Percentiles rank a stretch among this genome's conserved stretches.
These are phyloP conservation scores for Coregonus suidteri DNA, from an alignment of 2,797 vertebrate species.

Conservation along the genomic window DNA sequence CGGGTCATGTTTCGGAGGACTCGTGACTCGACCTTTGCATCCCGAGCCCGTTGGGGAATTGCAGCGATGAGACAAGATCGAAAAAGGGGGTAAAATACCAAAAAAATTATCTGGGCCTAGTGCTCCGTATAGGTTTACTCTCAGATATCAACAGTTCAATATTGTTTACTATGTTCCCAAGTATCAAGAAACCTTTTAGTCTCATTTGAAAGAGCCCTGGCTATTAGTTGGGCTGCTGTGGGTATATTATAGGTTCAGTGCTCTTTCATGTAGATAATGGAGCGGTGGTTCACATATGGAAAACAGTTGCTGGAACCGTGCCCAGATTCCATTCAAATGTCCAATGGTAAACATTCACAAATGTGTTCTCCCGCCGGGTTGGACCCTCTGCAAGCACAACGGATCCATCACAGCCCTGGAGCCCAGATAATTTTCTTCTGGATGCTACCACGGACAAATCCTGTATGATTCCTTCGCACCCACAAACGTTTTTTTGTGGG, in stretches of 20 bases:
- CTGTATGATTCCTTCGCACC: conserved; percentile 14
- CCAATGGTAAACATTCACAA: conserved; percentile 39
- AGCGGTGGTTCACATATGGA: conserved; percentile 18
- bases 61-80: too few species aligned
- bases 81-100: too few species aligned
- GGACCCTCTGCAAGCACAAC: neutral
- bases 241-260: neutral
- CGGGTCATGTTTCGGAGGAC: too few species aligned
- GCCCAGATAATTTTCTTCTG: conserved; percentile 40
- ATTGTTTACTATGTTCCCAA: neutral
- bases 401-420: conserved; percentile 13
- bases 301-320: conserved; percentile 38
- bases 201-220: neutral
- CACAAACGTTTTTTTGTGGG: conserved; percentile 42
- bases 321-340: conserved; percentile 51
- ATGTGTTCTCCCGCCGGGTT: conserved; percentile 26
- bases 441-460: conserved; percentile 42
- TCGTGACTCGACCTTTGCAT: too few species aligned
- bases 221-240: neutral
- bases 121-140: neutral
- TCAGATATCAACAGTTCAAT: neutral
- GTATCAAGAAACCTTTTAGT: neutral
- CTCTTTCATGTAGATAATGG: conserved; percentile 8
- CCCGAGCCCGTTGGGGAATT: too few species aligned
- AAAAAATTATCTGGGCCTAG: too few species aligned